Base-by-base conservation (phyloP, 2,113 vertebrate species). In the Lepus americanus region DNA sequence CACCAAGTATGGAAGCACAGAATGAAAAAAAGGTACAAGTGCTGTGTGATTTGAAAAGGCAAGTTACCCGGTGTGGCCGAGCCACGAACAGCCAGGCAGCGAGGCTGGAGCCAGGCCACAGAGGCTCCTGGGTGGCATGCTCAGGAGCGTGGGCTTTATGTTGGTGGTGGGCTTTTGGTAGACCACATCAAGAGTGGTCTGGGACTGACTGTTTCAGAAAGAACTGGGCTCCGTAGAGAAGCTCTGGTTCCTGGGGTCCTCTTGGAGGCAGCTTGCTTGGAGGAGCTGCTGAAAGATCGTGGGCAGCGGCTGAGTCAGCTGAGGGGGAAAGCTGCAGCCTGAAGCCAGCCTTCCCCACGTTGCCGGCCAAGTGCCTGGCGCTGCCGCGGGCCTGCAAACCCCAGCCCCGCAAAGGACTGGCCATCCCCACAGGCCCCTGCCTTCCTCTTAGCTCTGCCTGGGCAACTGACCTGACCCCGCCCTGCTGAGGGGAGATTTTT, bases 401-500 rank as follows among this genome's bases (percentile, higher is more conserved):
- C 69, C 16, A 12, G 49, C 25, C 17, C n/a, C 23, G n/a, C 81
- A 23, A 31, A 49, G 22, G 20, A 27, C 53, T 51, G 64, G 64
- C n/a, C 25, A 8, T 31, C 78, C 76, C 49, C 89, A 29, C 55
- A 61, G 23, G 25, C 69, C 33, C 67, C 31, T 33, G 69, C 39
- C 6, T 33, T 36, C 49, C 93, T 84, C n/a, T 31, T 55, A 36
- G 61, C 53, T 90, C 81, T 36, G n/a, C 36, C 22, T 6, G 55
- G 69, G 89, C 80, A 19, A 0, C 64, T 88, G 69, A 59, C 91
- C 64, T 89, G 89, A 53, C n/a, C 1, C 0, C 36, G 33, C 87
- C 44, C 83, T 61, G 74, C 79, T 31, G 73, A 87, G 82, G 67
- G 61, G 51, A 92, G 78, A 29, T 94, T 74, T 87, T 96, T 92